Evolutionary conservation across 92 coral and sea anemone genomes (phyloP), one percentile per base, ranked within the genome.

Genomic region (Zoanthus sociatus): DNA sequence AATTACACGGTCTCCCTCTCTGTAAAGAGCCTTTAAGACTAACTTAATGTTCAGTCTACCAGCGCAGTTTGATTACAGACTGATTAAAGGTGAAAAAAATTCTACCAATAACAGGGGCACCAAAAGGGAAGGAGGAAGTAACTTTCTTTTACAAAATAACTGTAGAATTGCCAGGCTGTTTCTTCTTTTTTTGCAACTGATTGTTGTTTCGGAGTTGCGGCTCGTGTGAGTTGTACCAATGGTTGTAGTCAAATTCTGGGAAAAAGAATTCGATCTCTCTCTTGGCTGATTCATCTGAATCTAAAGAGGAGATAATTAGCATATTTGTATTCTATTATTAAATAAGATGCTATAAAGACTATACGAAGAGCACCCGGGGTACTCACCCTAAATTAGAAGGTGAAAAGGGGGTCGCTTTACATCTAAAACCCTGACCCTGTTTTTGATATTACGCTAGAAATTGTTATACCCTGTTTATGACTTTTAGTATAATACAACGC

Each of bases 201-300:
- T 66, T 70, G 11, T 56, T 88, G 42, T 71, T 70, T 53, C 90
- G 91, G 45, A 91, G 90, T 1, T 82, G 33, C 0, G 84, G 77
- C 12, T 86, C 95, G 33, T 90, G 77, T 26, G 76, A 72, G 21
- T 71, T 51, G 64, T 53, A 71, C 97, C 97, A 94, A 26, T 85
- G 46, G 9, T 77, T 63, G 73, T 77, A 83, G 83, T 91, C 78
- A 63, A 96, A 96, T 9, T 93, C 93, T 6, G 99, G 99, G 46
- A 96, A 96, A 90, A 96, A 96, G 75, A 92, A 93, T 79, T 78
- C 89, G 78, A 95, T 96, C 77, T 96, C 99, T 84, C 91, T 96
- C 55, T 70, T 87, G 76, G 99, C 98, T 11, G 96, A 90, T 86
- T 95, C 94, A 16, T 77, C 91, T 4, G 99, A 96, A 87, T 96